Percentiles rank a stretch among this genome's conserved stretches.
phyloP scores from a whole-genome alignment of 2,113 vertebrate genomes.

The Phainopepla nitens region DNA sequence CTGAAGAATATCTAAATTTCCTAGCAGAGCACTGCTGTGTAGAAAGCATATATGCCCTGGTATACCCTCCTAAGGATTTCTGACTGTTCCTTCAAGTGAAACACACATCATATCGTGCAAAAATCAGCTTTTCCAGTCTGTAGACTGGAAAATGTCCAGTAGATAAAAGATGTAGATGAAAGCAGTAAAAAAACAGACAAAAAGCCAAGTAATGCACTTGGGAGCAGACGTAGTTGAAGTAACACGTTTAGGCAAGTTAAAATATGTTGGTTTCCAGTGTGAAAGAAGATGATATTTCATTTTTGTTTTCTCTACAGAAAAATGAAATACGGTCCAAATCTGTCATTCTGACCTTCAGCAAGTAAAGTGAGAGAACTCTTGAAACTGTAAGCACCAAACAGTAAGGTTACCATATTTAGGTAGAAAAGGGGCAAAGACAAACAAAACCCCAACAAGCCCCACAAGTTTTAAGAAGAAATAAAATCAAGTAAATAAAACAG shows the following conservation, averaged over 20 bases:
- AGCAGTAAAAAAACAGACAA: neutral
- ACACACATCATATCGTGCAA: neutral
- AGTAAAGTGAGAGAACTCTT: neutral
- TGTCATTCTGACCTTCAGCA: neutral
- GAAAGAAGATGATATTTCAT: neutral
- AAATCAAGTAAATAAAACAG: neutral
- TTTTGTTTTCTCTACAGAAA: neutral
- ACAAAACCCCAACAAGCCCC: neutral
- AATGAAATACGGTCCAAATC: neutral
- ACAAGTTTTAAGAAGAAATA: neutral
- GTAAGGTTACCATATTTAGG: neutral
- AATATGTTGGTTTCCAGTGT: neutral
- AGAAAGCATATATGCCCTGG: neutral
- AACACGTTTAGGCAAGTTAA: neutral
- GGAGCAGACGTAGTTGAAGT: neutral
- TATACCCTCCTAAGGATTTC: neutral
- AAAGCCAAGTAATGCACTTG: neutral
- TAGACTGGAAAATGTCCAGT: too few relatives aligned
- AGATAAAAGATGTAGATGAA: neutral
- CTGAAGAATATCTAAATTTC: neutral
- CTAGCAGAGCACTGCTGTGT: neutral
- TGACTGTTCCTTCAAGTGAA: neutral
- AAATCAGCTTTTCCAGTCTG: neutral
- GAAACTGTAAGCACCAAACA: neutral
- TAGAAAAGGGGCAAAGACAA: neutral